Conservation (phyloP, 2,113 vertebrate genomes). For the Cololabis saira region DNA sequence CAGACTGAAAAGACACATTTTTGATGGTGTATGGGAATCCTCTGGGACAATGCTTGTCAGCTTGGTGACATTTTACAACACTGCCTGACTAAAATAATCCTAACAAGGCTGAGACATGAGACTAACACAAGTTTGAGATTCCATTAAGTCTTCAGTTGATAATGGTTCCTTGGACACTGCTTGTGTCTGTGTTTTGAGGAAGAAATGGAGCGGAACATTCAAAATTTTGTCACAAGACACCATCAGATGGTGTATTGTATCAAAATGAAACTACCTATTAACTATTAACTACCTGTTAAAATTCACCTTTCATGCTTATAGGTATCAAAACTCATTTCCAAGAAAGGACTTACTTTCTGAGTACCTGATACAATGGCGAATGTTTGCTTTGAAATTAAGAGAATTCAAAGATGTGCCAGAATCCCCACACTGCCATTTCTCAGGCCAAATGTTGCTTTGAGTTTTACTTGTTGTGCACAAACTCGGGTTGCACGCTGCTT, state of each 20-base stretch:
- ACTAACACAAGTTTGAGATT: conserved; percentile 12
- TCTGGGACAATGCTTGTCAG: conserved; percentile 29
- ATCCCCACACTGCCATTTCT: too few species aligned
- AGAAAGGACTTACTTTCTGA: too few species aligned
- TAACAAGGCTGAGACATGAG: conserved; percentile 19
- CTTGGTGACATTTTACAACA: conserved; percentile 42
- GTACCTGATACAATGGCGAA: too few species aligned
- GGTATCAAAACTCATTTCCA: not conserved
- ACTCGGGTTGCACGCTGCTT: not conserved
- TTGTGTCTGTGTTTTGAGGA: not conserved
- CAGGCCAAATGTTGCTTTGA: too few species aligned
- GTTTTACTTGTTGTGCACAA: not conserved
- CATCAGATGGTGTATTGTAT: too few species aligned
- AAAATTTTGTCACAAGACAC: too few species aligned
- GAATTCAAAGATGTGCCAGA: too few species aligned
- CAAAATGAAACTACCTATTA: not conserved
- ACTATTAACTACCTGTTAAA: too few species aligned
- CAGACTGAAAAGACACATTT: conserved; percentile 22
- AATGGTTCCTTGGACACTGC: too few species aligned
- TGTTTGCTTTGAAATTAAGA: too few species aligned
- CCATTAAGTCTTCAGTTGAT: conserved; percentile 1
- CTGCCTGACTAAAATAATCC: conserved; percentile 23
- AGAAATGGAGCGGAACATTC: too few species aligned
- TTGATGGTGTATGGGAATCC: conserved; percentile 8
- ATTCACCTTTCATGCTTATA: not conserved